Evolutionary conservation across 1,140 invertebrate species (phyloP).

Genomic region (Philaenus spumarius): DNA sequence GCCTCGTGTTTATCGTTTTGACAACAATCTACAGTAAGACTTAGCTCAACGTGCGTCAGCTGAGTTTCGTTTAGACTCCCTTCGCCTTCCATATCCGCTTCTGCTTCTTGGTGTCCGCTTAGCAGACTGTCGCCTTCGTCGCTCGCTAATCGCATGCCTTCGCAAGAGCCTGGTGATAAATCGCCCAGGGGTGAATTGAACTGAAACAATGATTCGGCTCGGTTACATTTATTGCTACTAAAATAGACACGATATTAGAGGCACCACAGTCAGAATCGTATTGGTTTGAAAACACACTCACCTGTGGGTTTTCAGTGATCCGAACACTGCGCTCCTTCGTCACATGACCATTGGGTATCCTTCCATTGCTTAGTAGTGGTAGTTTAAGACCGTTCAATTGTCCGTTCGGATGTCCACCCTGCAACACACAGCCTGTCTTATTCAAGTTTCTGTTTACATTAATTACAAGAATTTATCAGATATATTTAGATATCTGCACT

Average conservation of each 20-base stretch:
- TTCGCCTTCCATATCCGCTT: not conserved
- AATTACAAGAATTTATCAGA: too few relatives aligned
- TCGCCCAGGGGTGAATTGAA: not conserved
- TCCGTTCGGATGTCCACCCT: slow-evolving; percentile 44
- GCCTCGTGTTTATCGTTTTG: slow-evolving; percentile 2
- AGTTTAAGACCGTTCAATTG: slow-evolving; percentile 41
- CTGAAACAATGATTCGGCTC: not conserved
- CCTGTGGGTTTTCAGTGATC: slow-evolving; percentile 50
- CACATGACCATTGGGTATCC: slow-evolving; percentile 39
- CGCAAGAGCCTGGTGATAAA: slow-evolving; percentile 10
- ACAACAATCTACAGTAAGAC: not conserved
- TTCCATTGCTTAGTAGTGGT: slow-evolving; percentile 41
- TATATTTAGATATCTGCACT: too few relatives aligned
- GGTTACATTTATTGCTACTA: too few relatives aligned
- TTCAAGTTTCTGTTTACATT: too few relatives aligned
- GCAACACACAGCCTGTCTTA: slow-evolving; percentile 16
- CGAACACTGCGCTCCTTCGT: slow-evolving; percentile 37
- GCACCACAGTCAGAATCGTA: too few relatives aligned
- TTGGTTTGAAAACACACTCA: slow-evolving; percentile 31
- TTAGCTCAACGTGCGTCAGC: not conserved
- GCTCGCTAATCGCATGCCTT: slow-evolving; percentile 9
- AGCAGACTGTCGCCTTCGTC: slow-evolving; percentile 25
- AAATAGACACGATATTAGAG: too few relatives aligned
- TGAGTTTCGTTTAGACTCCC: slow-evolving; percentile 20
- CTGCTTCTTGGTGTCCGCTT: slow-evolving; percentile 14